Base-by-base conservation (phyloP, 2,888 invertebrate genomes). In the Amorpha juglandis region DNA sequence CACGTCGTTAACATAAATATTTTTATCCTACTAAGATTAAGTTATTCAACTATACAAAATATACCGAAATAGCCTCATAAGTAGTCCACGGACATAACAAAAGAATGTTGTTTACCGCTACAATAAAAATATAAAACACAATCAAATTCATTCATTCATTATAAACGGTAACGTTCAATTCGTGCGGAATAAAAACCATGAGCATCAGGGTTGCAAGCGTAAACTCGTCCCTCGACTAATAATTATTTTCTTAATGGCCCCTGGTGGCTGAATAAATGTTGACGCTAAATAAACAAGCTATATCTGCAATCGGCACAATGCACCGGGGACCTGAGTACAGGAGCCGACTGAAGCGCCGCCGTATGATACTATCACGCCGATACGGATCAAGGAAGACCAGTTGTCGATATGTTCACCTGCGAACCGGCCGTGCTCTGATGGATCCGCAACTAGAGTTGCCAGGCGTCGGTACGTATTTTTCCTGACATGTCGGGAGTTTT, bases 331-430 rank as follows among this genome's bases (percentile, higher is more conserved):
- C 90, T 82, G 86, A 87, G 84, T 79, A 83, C 88, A 83, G 89
- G 81, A 84, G 89, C 88, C 89, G 90, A 87, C 91, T 89, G 89
- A 90, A 91, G 89, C 89, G 91, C 91, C 91, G 92, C 88, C 78
- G 74, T 78, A 77, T 84, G 92, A 92, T 92, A 92, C 87, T 89
- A 92, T 92, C 92, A 91, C 90, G 78, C 89, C 89, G 92, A 92
- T 93, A 92, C 79, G 84, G 87, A 93, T 93, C 92, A 91, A 92
- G 92, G 92, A 92, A 92, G 92, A 91, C 92, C 89, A 91, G 86
- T 90, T 91, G 92, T 93, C 92, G 92, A 92, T 92, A 92, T 92
- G 90, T 89, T 92, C 92, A 92, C 91, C 89, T 90, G 92, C 86
- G 80, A 83, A 78, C 82, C 81, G 78, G 78, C 74, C 77, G 74